phyloP scores from a whole-genome alignment of 2,113 vertebrate species.

The Lagenorhynchus albirostris region DNA sequence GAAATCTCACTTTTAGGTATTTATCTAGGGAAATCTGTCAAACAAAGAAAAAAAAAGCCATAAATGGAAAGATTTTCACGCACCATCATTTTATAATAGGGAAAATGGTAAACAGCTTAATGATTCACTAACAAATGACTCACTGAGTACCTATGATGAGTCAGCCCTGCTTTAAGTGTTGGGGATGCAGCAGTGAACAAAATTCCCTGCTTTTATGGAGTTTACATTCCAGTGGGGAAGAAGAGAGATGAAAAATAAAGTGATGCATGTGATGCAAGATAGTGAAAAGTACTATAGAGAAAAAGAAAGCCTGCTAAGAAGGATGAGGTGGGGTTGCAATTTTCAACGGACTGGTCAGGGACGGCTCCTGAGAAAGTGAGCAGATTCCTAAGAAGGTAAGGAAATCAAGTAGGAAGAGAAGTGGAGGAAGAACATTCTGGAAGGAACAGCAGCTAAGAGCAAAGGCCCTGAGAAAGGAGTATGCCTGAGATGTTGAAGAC shows the following conservation, averaged over 20 bases:
- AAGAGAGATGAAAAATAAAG: background rate
- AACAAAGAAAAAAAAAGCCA: background rate
- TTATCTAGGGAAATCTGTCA: background rate
- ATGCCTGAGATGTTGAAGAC: background rate
- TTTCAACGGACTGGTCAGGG: background rate
- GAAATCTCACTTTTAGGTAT: background rate
- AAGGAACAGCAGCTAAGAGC: background rate
- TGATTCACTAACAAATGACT: background rate
- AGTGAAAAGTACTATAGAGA: background rate
- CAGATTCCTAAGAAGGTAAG: background rate
- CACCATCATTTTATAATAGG: background rate
- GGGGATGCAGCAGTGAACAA: background rate
- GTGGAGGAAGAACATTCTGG: background rate
- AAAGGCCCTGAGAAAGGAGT: background rate
- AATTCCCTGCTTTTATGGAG: background rate
- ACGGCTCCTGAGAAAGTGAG: background rate
- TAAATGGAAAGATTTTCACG: background rate
- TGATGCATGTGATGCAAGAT: background rate
- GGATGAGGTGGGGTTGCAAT: background rate
- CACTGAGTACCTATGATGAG: background rate
- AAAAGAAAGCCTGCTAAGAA: background rate
- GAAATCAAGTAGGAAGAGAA: background rate
- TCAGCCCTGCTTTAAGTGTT: background rate
- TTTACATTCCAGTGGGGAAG: background rate
- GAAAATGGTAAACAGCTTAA: background rate